phyloP scores from a whole-genome alignment of 2,113 vertebrate genomes.

The Boulengeromyrus knoepffleri region DNA sequence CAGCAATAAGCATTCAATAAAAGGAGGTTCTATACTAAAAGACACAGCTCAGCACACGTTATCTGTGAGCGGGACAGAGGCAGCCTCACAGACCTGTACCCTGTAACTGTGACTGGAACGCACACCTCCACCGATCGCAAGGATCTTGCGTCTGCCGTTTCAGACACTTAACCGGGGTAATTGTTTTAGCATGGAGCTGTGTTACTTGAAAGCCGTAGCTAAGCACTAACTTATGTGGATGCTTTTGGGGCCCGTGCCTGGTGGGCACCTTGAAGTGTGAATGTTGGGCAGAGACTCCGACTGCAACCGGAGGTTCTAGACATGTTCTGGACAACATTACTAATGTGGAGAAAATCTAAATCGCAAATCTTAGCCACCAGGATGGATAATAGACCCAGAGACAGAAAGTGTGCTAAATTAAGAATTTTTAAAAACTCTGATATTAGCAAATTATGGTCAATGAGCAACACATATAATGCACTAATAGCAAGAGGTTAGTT shows the following conservation, averaged over 20 bases:
- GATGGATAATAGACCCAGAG: background rate
- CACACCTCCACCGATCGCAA: constrained; percentile 21
- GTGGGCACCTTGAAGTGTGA: constrained; percentile 14
- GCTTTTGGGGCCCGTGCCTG: background rate
- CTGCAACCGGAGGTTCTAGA: background rate
- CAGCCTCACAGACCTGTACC: constrained; percentile 22
- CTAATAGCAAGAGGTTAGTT: background rate
- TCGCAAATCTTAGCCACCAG: background rate
- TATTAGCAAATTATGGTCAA: background rate
- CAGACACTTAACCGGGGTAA: constrained; percentile 51
- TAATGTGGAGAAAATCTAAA: background rate
- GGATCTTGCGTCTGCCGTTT: constrained; percentile 38
- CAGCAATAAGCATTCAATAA: background rate
- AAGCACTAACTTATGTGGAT: constrained; percentile 46
- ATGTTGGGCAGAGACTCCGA: background rate
- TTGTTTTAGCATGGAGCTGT: constrained; percentile 50
- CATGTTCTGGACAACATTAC: background rate
- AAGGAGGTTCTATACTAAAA: background rate
- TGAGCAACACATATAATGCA: background rate
- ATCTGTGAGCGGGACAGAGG: background rate
- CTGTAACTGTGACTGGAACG: constrained; percentile 19
- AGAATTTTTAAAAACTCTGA: background rate
- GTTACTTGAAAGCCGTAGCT: constrained; percentile 40
- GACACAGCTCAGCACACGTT: background rate
- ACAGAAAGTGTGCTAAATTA: background rate